Evolutionary conservation across 2,888 invertebrate genomes (phyloP), one percentile per base, ranked within the genome.

Genomic region (Cheilosia variabilis): DNA sequence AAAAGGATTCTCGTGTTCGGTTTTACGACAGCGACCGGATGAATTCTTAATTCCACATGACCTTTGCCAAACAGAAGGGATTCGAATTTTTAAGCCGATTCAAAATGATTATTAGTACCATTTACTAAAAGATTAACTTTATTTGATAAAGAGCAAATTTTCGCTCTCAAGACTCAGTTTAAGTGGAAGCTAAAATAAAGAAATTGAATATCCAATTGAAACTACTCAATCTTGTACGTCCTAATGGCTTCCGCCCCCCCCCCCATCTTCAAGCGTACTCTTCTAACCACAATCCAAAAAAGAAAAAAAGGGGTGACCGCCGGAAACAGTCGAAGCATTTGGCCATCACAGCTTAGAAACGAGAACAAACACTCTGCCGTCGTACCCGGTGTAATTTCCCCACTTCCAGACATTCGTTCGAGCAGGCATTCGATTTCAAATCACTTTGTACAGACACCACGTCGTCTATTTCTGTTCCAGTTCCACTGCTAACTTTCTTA

Each of bases 401-500:
- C 13, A 34, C 55, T 55, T 31, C 55, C 34, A 37, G 13, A 22
- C 52, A 19, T 6, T 22, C 9, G 10, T 31, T 47, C 13, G 24
- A 52, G 31, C 31, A 31, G 22, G 7, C 22, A 41, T 24, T 43
- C 22, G 24, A 7, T 60, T 73, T 68, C 62, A 41, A 41, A 80
- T 68, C 60, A 66, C 41, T 55, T 52, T 50, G 34, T 47, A 43
- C 22, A 34, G 52, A 68, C 76, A 58, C 41, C 47, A 41, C n/a
- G 7, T 41, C n/a, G 7, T 41, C 43, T 43, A 37, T 27, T 52
- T 62, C 17, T 22, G 41, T 62, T 80, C 19, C 57, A 45, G 43
- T 34, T 73, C 43, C 68, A 75, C 50, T 45, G 31, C 27, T 19
- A 37, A 58, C 22, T 47, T 72, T 62, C 77, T 66, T 77, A 82